These are phyloP conservation scores for Sesamia nonagrioides DNA, from an alignment of 1,140 invertebrate species.

Conservation along the genomic window DNA sequence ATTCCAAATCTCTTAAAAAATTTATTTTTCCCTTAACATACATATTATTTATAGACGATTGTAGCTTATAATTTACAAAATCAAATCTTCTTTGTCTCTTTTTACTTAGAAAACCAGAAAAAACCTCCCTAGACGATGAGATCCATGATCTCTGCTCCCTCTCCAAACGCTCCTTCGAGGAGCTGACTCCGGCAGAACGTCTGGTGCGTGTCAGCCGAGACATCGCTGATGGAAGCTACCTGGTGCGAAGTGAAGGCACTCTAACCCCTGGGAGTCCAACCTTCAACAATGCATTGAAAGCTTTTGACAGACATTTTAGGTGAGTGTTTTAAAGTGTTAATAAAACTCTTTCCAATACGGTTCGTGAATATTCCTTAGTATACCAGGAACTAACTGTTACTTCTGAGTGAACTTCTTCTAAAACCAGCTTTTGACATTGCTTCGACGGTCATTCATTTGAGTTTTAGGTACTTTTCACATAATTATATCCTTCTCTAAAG, in stretches of 20 bases:
- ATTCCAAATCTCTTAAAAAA: too few species aligned
- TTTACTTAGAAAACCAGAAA: slow-evolving; percentile 66
- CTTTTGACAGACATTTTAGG: slow-evolving; percentile 79
- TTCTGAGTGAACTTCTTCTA: too few species aligned
- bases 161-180: slow-evolving; percentile 62
- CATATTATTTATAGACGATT: too few species aligned
- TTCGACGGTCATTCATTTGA: too few species aligned
- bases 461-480: too few species aligned
- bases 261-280: slow-evolving; percentile 67
- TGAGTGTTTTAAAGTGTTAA: slow-evolving; percentile 45
- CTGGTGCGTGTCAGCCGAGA: slow-evolving; percentile 70
- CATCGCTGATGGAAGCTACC: slow-evolving; percentile 69
- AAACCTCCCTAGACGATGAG: slow-evolving; percentile 74
- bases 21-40: too few species aligned
- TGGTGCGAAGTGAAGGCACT: slow-evolving; percentile 74
- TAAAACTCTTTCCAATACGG: too few species aligned
- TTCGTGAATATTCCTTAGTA: too few species aligned
- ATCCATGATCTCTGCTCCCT: slow-evolving; percentile 72
- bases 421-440: too few species aligned
- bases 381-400: too few species aligned
- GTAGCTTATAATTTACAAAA: too few species aligned
- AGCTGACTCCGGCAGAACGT: slow-evolving; percentile 70
- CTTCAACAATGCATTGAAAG: slow-evolving; percentile 71
- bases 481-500: too few species aligned
- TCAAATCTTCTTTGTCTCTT: not conserved